Evolutionary conservation across 2,888 invertebrate genomes (phyloP), one percentile per base, ranked within the genome.

Genomic region (Clostera curtula): DNA sequence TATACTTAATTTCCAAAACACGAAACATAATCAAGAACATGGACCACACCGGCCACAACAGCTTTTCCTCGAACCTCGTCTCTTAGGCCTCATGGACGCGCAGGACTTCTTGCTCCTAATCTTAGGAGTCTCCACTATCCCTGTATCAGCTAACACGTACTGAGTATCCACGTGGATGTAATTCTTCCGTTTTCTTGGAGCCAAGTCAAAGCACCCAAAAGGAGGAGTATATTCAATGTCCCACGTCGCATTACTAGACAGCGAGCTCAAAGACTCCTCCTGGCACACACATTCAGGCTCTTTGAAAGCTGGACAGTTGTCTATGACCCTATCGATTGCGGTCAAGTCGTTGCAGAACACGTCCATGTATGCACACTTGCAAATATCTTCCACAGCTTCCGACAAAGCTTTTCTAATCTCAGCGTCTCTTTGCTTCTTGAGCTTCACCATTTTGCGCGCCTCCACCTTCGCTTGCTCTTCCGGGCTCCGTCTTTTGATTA

Each of bases 141-240:
- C 77, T 31, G 86, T 84, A 54, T 90, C 90, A 1, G 76, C 72
- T 12, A 79, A 72, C 20, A 73, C 56, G 44, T 90, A 90, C 49
- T 90, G 90, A 0, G 89, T 88, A 29, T 88, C 88, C 1, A 79
- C 84, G 38, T 89, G 87, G 2, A 87, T 67, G 40, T 85, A 85
- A 1, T 69, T 70, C 32, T 65, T 68, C 2, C 73, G 64, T 25
- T 80, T 72, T 5, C 87, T 75, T 1, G 86, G 73, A 30, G 87
- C 77, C 1, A 89, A 80, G 41, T 87, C 88, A 25, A 90, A 88
- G 18, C 90, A 80, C 1, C 89, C 90, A 19, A 89, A 90, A 0
- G 90, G 90, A 1, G 90, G 90, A 0, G 90, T 90, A 27, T 90
- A 90, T 34, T 90, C 90, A 19, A 90, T 89, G 47, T 90, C 90